phyloP scores from a whole-genome alignment of 2,797 vertebrate genomes.

The Spinus pinus region DNA sequence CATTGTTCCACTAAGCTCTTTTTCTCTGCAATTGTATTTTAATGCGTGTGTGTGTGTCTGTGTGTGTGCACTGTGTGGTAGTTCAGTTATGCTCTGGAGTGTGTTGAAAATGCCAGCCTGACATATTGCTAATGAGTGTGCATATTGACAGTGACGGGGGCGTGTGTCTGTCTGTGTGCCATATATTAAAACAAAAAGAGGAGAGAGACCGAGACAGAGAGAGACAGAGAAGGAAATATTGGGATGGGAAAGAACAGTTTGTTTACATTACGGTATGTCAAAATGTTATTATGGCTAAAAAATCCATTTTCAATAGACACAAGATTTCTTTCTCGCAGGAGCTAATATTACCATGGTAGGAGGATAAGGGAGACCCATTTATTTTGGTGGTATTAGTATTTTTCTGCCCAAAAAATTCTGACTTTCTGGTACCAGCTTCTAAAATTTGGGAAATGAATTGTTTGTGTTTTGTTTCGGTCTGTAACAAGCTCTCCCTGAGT shows the following conservation, averaged over 20 bases:
- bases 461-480: background rate
- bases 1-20: background rate
- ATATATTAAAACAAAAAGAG: slow-evolving; percentile 67
- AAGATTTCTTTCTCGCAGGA: background rate
- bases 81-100: slow-evolving; percentile 62
- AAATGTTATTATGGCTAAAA: slow-evolving; percentile 45
- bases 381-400: background rate
- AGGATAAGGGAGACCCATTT: background rate
- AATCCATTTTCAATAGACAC: slow-evolving; percentile 55
- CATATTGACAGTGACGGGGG: slow-evolving; percentile 72
- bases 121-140: slow-evolving; percentile 74
- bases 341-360: background rate
- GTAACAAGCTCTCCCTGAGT: background rate
- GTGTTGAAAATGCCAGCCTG: slow-evolving; percentile 71
- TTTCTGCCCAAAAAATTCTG: slow-evolving; percentile 4
- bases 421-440: background rate
- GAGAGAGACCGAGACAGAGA: slow-evolving; percentile 57
- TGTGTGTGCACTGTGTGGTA: slow-evolving; percentile 31
- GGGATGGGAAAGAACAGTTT: slow-evolving; percentile 66
- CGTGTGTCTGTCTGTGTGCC: slow-evolving; percentile 46
- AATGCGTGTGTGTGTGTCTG: background rate
- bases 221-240: slow-evolving; percentile 50
- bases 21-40: background rate
- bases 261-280: slow-evolving; percentile 70
- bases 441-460: background rate